phyloP scores from a whole-genome alignment of 2,888 invertebrate species.

The Stramonita haemastoma region DNA sequence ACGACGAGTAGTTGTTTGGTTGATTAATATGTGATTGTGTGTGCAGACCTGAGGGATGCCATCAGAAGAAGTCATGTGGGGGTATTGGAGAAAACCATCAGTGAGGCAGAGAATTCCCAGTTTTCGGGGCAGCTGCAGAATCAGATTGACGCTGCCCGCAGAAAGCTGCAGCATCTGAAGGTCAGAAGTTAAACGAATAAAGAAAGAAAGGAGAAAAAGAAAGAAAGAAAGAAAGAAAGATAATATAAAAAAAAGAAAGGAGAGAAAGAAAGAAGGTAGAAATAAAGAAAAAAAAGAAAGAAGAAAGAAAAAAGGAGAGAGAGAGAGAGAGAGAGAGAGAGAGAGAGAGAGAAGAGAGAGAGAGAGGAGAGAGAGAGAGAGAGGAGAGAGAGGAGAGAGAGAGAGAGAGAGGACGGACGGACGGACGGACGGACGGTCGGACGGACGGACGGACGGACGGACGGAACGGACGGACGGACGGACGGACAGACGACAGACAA shows the following conservation, averaged over 20 bases:
- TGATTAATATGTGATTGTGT: not conserved
- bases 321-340: slow-evolving; percentile 8
- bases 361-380: not conserved
- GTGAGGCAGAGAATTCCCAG: slow-evolving; percentile 56
- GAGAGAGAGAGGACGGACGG: not conserved
- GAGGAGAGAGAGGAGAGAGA: not conserved
- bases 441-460: too few relatives aligned
- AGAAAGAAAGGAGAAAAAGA: not conserved
- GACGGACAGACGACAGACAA: too few relatives aligned
- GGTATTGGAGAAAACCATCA: slow-evolving; percentile 62
- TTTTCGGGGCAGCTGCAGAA: slow-evolving; percentile 57
- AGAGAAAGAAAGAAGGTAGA: too few relatives aligned
- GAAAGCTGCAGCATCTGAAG: slow-evolving; percentile 59
- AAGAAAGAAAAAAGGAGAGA: not conserved
- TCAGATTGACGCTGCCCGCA: slow-evolving; percentile 60
- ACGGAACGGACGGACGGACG: too few relatives aligned
- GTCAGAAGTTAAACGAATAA: not conserved
- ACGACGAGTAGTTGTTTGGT: not conserved
- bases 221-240: too few relatives aligned
- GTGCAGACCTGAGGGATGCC: slow-evolving; percentile 66
- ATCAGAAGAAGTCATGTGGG: slow-evolving; percentile 63
- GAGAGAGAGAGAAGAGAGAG: not conserved
- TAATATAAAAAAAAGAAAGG: not conserved
- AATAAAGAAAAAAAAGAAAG: too few relatives aligned
- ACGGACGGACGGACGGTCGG: too few relatives aligned